phyloP scores from a whole-genome alignment of 2,797 vertebrate species.

The Pseudotriccus pelzelni region DNA sequence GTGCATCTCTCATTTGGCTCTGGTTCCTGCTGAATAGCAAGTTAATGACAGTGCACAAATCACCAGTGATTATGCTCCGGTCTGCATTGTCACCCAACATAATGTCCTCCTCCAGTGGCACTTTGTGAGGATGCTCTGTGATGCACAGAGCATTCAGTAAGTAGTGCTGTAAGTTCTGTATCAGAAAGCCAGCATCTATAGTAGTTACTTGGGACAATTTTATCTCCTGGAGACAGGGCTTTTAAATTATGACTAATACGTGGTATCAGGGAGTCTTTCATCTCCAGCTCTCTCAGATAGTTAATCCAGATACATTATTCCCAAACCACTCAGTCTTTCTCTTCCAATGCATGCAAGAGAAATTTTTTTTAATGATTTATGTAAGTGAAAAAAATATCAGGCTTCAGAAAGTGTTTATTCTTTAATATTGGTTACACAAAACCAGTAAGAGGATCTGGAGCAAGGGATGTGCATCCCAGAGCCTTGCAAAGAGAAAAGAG shows the following conservation, averaged over 20 bases:
- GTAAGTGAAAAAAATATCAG: neutral
- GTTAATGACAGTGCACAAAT: neutral
- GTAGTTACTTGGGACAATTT: neutral
- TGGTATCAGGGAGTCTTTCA: neutral
- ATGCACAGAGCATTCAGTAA: neutral
- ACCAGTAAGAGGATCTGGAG: neutral
- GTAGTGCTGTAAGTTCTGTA: neutral
- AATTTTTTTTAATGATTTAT: neutral
- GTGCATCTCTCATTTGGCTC: neutral
- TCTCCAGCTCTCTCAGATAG: neutral
- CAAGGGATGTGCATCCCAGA: neutral
- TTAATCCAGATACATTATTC: neutral
- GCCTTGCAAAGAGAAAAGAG: neutral
- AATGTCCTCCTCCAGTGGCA: neutral
- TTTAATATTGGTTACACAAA: neutral
- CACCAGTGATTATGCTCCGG: neutral
- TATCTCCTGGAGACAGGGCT: neutral
- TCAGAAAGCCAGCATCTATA: neutral
- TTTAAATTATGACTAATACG: constrained; percentile 21
- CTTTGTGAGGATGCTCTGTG: neutral
- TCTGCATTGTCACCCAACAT: neutral
- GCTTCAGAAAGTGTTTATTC: neutral
- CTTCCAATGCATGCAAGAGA: neutral
- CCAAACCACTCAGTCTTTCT: neutral
- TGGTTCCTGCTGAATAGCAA: neutral